Evolutionary conservation across 2,113 vertebrate species (phyloP).

Genomic region (Periophthalmodon schlosseri): DNA sequence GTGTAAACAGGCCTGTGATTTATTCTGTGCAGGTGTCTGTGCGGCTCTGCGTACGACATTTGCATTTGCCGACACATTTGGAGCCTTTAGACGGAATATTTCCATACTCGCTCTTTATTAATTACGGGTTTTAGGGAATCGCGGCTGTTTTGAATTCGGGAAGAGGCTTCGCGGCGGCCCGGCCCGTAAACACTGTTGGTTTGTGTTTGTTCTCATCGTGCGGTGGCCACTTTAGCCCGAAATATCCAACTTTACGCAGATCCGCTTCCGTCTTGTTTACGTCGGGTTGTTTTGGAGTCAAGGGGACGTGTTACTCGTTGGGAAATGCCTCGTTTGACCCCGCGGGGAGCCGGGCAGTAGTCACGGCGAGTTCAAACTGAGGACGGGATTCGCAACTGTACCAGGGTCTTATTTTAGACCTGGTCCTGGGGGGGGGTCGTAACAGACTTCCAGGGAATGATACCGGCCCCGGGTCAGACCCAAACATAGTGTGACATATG

Average conservation of each 20-base stretch:
- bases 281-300: conserved; percentile 14
- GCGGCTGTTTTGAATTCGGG: not conserved
- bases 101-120: not conserved
- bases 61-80: conserved; percentile 11
- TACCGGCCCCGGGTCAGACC: not conserved
- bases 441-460: conserved; percentile 1
- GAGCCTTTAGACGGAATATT: not conserved
- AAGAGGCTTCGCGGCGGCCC: not conserved
- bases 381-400: not conserved
- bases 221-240: not conserved
- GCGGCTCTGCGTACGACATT: not conserved
- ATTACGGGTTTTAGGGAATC: conserved; percentile 12
- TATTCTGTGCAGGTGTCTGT: not conserved
- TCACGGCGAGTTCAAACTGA: not conserved
- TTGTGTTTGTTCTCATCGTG: not conserved
- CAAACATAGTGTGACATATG: not conserved
- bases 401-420: not conserved
- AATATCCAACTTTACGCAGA: not conserved
- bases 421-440: conserved; percentile 5
- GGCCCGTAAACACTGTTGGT: not conserved
- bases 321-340: conserved; percentile 19
- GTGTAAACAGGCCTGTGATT: not conserved
- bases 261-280: not conserved
- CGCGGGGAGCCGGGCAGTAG: conserved; percentile 3
- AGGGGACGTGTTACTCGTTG: conserved; percentile 43